Conservation (phyloP, 1,140 invertebrate genomes). For the Leptonema lineaticorne region DNA sequence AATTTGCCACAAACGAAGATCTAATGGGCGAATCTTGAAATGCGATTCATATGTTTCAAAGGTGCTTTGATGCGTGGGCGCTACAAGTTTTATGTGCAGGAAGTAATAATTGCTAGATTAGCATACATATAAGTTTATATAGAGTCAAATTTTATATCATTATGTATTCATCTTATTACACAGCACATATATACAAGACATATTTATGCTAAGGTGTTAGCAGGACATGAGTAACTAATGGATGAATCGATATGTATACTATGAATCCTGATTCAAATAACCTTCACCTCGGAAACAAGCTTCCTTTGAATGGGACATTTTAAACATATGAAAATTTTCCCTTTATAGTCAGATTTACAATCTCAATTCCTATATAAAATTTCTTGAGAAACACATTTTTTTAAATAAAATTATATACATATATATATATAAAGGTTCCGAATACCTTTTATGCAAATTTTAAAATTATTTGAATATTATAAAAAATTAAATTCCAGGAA, state of each 20-base stretch:
- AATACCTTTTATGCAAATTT: too few species aligned
- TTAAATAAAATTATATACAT: too few species aligned
- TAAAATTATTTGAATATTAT: too few species aligned
- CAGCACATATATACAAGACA: background rate
- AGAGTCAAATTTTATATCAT: background rate
- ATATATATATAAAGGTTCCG: too few species aligned
- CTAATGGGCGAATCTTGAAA: background rate
- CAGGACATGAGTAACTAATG: slow-evolving; percentile 7
- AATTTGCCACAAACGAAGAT: background rate
- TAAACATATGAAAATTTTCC: background rate
- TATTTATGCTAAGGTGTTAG: slow-evolving; percentile 22
- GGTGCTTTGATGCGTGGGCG: background rate
- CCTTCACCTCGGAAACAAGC: slow-evolving; percentile 7
- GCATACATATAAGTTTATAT: slow-evolving; percentile 4
- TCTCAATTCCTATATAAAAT: too few species aligned
- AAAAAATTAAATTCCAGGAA: too few species aligned
- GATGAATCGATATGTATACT: background rate
- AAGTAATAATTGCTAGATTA: slow-evolving; percentile 20
- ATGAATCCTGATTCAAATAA: slow-evolving; percentile 11
- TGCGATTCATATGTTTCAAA: background rate
- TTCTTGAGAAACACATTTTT: too few species aligned
- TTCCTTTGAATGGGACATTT: too few species aligned
- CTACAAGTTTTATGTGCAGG: background rate
- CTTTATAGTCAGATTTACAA: too few species aligned
- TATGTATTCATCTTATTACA: slow-evolving; percentile 9